phyloP scores from a whole-genome alignment of 2,113 vertebrate genomes.

The Toxotes chatareus region DNA sequence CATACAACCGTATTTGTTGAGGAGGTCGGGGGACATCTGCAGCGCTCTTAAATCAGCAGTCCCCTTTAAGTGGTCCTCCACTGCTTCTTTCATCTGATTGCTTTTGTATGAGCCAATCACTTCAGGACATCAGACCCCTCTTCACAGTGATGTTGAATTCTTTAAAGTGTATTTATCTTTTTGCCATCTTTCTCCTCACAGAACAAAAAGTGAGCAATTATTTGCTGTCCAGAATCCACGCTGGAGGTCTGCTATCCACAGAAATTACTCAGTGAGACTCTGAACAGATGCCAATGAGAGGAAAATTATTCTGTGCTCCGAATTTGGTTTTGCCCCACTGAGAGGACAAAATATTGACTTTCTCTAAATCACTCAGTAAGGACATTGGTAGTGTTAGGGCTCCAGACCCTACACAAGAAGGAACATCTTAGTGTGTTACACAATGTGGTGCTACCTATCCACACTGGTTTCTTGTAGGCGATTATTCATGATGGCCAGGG shows the following conservation, averaged over 20 bases:
- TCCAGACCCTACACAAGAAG: slow-evolving; percentile 18
- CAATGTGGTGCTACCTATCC: slow-evolving; percentile 75
- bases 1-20: slow-evolving; percentile 31
- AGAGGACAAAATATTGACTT: slow-evolving; percentile 6
- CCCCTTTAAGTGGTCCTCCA: slow-evolving; percentile 72
- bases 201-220: slow-evolving; percentile 43
- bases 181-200: slow-evolving; percentile 28
- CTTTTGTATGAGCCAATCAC: slow-evolving; percentile 82
- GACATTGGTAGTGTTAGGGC: neutral
- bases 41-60: slow-evolving; percentile 81
- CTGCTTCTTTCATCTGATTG: slow-evolving; percentile 80
- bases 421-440: neutral
- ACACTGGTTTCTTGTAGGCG: slow-evolving; percentile 85
- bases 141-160: slow-evolving; percentile 53
- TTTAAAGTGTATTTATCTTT: slow-evolving; percentile 44
- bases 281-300: neutral
- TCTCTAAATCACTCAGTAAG: neutral
- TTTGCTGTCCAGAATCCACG: slow-evolving; percentile 22
- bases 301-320: neutral
- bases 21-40: slow-evolving; percentile 43
- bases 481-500: slow-evolving; percentile 86
- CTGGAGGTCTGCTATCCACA: slow-evolving; percentile 17
- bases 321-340: slow-evolving; percentile 22
- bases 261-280: slow-evolving; percentile 9
- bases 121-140: slow-evolving; percentile 75